phyloP scores from a whole-genome alignment of 2,888 invertebrate species.

The Spisula subtruncata region DNA sequence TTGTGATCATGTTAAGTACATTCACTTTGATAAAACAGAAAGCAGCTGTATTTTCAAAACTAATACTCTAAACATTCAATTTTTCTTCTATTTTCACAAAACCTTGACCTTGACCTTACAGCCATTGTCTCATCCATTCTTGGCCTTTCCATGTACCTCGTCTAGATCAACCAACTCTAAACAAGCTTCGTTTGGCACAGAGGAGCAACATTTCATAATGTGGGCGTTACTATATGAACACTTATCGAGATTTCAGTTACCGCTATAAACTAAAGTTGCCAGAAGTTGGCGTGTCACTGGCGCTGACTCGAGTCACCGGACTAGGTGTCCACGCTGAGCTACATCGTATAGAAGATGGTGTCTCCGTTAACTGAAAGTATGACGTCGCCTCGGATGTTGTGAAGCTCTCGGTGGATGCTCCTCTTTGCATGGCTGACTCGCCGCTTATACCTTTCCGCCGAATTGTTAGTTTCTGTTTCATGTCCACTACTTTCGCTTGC shows the following conservation, averaged over 20 bases:
- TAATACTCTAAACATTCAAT: no score
- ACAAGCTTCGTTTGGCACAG: no score
- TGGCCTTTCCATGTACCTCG: no score
- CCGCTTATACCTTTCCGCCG: constrained; percentile 74
- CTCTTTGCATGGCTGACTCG: constrained; percentile 39
- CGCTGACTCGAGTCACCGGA: constrained; percentile 56
- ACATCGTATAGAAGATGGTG: constrained; percentile 70
- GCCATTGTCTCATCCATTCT: no score
- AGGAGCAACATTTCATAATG: no score
- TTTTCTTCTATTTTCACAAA: no score
- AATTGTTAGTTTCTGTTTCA: constrained; percentile 68
- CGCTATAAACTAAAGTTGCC: constrained; percentile 60
- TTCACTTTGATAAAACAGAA: no score
- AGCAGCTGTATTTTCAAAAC: no score
- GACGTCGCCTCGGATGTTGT: constrained; percentile 67
- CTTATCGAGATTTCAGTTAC: neutral
- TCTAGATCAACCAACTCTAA: no score
- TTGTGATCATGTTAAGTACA: no score
- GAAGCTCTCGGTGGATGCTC: constrained; percentile 48
- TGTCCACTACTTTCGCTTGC: constrained; percentile 51
- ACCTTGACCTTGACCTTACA: no score
- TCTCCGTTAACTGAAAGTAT: constrained; percentile 70
- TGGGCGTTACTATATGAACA: neutral
- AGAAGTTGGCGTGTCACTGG: constrained; percentile 63
- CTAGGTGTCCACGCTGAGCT: constrained; percentile 71